Percentiles rank a stretch among this genome's conserved stretches.
Conservation (phyloP, 2,888 invertebrate species). For the Drosophila nigritarsus region DNA sequence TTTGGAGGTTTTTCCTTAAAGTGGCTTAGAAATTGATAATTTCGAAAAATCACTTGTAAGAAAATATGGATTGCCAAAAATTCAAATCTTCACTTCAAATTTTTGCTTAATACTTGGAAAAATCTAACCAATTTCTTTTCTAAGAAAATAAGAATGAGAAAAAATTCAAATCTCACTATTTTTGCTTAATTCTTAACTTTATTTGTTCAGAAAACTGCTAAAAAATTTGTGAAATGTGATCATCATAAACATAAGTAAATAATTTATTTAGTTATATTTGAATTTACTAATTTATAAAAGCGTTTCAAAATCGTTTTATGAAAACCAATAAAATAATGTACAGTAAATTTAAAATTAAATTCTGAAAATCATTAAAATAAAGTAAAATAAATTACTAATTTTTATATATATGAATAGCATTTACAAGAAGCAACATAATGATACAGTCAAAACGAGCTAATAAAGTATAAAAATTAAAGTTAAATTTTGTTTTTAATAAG, state of each 20-base stretch:
- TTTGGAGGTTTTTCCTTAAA: neutral
- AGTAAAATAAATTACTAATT: neutral
- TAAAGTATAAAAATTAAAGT: neutral
- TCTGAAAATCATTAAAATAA: neutral
- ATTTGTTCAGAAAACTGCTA: neutral
- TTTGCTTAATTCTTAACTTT: too few species aligned
- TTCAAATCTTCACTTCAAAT: neutral
- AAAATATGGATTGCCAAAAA: neutral
- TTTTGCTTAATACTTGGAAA: neutral
- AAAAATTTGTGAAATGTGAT: neutral
- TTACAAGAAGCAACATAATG: neutral
- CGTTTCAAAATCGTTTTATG: neutral
- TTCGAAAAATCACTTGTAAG: neutral
- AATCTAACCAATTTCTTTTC: neutral
- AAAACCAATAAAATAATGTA: too few species aligned
- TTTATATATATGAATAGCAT: neutral
- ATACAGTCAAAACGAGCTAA: neutral
- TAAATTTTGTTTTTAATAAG: neutral
- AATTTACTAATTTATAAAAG: neutral
- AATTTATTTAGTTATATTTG: neutral
- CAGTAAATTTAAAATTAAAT: neutral
- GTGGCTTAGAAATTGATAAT: neutral
- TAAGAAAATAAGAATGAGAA: neutral
- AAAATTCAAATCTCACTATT: too few species aligned
- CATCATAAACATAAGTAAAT: neutral